These are phyloP conservation scores for Psylliodes chrysocephalus DNA, from an alignment of 2,888 invertebrate genomes.

Conservation along the genomic window DNA sequence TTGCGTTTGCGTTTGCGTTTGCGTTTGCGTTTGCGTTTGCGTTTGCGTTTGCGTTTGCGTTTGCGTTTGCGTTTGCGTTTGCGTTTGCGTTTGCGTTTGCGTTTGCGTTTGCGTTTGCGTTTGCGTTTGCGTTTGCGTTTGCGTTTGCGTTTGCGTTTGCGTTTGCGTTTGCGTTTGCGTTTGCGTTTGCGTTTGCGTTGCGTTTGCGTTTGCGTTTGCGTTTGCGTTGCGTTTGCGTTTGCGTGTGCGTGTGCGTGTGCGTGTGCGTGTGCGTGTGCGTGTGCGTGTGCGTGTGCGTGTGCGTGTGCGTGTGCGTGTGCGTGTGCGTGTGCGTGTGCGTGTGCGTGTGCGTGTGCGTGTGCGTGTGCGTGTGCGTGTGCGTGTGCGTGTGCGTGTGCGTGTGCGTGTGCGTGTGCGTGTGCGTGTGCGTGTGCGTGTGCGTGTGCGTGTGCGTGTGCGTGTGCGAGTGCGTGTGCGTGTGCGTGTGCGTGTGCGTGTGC, in stretches of 20 bases:
- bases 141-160: background rate
- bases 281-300: background rate
- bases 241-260: background rate
- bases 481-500: no score
- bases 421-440: no score
- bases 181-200: background rate
- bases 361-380: no score
- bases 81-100: background rate
- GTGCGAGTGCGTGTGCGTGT: no score
- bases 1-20: background rate
- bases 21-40: background rate
- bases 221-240: background rate
- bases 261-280: background rate
- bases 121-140: background rate
- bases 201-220: background rate
- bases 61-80: background rate
- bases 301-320: background rate
- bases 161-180: background rate
- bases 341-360: background rate
- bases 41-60: background rate
- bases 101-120: background rate
- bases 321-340: background rate
- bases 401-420: no score
- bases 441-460: no score
- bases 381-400: no score